phyloP scores from a whole-genome alignment of 2,888 invertebrate genomes.

The Julus scanicus region DNA sequence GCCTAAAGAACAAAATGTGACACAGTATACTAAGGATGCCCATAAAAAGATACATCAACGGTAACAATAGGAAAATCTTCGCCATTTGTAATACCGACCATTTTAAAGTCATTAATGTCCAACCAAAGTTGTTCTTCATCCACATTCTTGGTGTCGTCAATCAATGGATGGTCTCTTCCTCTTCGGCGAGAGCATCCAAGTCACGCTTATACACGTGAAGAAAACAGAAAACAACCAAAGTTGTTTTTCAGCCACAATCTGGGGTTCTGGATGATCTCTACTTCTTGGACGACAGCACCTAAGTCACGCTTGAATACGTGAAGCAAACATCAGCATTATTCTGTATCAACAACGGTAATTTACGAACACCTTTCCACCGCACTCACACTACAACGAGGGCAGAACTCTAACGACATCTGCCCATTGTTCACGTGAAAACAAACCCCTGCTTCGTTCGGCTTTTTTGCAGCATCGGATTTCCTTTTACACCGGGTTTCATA shows the following conservation, averaged over 20 bases:
- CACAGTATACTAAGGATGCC: conserved; percentile 7
- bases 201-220: too few relatives aligned
- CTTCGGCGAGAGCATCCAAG: too few relatives aligned
- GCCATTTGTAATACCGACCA: conserved; percentile 10
- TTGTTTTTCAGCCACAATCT: too few relatives aligned
- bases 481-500: not conserved
- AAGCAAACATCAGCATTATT: not conserved
- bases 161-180: not conserved
- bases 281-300: not conserved
- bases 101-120: conserved; percentile 15
- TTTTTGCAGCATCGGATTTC: not conserved
- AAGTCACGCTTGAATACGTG: not conserved
- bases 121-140: not conserved
- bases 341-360: not conserved
- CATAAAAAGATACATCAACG: not conserved
- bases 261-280: not conserved
- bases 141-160: not conserved
- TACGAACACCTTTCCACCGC: not conserved
- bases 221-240: too few relatives aligned
- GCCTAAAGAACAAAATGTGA: conserved; percentile 5
- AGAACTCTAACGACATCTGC: conserved; percentile 72
- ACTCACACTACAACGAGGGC: conserved; percentile 67
- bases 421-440: conserved; percentile 72
- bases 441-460: conserved; percentile 67
- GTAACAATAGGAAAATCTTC: not conserved